Evolutionary conservation across 2,113 vertebrate species (phyloP).

Genomic region (Taurulus bubalis): DNA sequence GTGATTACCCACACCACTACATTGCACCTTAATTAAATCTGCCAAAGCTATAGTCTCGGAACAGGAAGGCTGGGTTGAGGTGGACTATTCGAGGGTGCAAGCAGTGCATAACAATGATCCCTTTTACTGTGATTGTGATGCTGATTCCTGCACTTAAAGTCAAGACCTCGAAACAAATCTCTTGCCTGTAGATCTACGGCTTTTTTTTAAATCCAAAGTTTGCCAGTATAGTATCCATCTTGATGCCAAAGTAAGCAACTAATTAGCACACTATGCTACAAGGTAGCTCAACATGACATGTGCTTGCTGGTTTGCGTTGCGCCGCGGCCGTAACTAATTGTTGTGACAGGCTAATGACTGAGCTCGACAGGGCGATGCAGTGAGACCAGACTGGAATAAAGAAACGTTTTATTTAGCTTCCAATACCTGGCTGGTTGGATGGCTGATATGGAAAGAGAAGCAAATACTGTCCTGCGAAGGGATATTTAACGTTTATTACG

Average conservation of each 20-base stretch:
- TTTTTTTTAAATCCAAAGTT: neutral
- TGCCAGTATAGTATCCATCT: neutral
- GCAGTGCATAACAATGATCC: neutral
- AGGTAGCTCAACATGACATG: neutral
- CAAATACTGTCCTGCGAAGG: neutral
- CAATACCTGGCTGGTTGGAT: neutral
- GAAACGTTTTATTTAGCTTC: neutral
- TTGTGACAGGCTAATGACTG: neutral
- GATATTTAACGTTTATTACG: neutral
- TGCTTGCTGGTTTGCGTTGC: neutral
- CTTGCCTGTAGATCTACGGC: neutral
- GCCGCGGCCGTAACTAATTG: neutral
- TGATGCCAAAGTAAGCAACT: neutral
- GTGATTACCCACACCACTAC: neutral
- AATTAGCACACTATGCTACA: neutral
- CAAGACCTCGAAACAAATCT: neutral
- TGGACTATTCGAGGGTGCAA: neutral
- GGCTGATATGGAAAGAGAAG: neutral
- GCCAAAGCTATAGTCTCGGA: neutral
- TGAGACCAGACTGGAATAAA: neutral
- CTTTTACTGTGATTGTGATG: neutral
- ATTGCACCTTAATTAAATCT: neutral
- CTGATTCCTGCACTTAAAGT: neutral
- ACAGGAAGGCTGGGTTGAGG: neutral
- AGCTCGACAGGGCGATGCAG: neutral